Percentiles rank a stretch among this genome's conserved stretches.
These are phyloP conservation scores for Siderastrea siderea DNA, from an alignment of 92 coral and sea anemone species.

Conservation along the genomic window DNA sequence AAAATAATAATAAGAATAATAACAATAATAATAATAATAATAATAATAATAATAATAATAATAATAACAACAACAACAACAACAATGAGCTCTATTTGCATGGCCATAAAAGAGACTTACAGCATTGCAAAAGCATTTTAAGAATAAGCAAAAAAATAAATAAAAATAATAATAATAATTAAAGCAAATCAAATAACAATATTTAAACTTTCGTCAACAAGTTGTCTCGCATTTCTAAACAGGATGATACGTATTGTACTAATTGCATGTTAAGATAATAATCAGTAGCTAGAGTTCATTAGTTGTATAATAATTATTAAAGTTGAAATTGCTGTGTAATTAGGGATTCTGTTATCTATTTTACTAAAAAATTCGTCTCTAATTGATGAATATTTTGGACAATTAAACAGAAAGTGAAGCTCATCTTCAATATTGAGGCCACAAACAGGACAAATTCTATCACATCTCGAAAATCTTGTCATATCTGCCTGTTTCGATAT, in stretches of 20 bases:
- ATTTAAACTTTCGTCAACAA: not conserved
- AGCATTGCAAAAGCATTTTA: no score
- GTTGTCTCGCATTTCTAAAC: slow-evolving; percentile 14
- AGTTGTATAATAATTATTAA: slow-evolving; percentile 6
- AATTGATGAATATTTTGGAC: slow-evolving; percentile 16
- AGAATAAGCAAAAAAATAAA: not conserved
- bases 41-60: no score
- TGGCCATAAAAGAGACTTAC: no score
- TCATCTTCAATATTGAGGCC: slow-evolving; percentile 30
- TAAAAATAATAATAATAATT: not conserved
- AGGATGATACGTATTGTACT: slow-evolving; percentile 5
- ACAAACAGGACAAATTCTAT: slow-evolving; percentile 8
- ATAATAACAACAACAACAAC: no score
- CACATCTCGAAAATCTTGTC: slow-evolving; percentile 11
- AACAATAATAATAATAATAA: no score
- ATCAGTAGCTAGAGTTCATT: slow-evolving; percentile 14
- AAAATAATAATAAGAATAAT: no score
- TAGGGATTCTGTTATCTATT: slow-evolving; percentile 10
- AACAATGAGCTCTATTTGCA: no score
- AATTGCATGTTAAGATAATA: slow-evolving; percentile 1
- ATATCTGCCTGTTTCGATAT: slow-evolving; percentile 22
- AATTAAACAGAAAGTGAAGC: slow-evolving; percentile 8
- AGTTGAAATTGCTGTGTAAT: slow-evolving; percentile 18
- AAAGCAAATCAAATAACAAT: not conserved
- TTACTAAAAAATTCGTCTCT: slow-evolving; percentile 1